phyloP scores from a whole-genome alignment of 2,113 vertebrate species.

The Rousettus leschenaultii region DNA sequence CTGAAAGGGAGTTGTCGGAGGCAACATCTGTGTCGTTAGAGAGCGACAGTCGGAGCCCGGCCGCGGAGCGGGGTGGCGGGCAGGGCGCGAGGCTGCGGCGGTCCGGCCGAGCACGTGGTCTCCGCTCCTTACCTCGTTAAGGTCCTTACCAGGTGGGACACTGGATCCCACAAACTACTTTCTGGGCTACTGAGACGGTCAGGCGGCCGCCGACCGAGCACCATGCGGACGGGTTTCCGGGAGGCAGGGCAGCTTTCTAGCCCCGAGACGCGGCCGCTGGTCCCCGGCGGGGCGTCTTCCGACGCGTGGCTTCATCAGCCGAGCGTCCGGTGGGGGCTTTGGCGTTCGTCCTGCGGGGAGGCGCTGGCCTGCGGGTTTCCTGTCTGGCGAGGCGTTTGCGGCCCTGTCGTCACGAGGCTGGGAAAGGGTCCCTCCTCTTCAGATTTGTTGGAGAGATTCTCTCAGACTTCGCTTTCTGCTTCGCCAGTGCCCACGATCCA shows the following conservation, averaged over 20 bases:
- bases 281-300: fast-evolving
- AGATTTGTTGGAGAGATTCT: background rate
- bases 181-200: background rate
- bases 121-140: background rate
- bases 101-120: background rate
- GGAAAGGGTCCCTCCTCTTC: background rate
- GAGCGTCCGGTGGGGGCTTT: fast-evolving
- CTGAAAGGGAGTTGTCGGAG: background rate
- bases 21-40: background rate
- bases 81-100: too few relatives aligned
- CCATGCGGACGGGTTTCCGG: background rate
- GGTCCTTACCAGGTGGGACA: background rate
- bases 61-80: too few relatives aligned
- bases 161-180: background rate
- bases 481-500: slow-evolving; percentile 46
- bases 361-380: background rate
- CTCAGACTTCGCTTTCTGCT: slow-evolving; percentile 69
- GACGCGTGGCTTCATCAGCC: too few relatives aligned
- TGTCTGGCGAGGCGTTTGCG: background rate
- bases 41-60: too few relatives aligned
- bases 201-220: background rate
- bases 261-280: fast-evolving
- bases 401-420: background rate
- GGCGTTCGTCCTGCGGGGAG: background rate
- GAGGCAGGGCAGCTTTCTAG: background rate